Percentiles rank a stretch among this genome's conserved stretches.
Evolutionary conservation across 2,888 invertebrate species (phyloP).

Genomic region (Melolontha melolontha): DNA sequence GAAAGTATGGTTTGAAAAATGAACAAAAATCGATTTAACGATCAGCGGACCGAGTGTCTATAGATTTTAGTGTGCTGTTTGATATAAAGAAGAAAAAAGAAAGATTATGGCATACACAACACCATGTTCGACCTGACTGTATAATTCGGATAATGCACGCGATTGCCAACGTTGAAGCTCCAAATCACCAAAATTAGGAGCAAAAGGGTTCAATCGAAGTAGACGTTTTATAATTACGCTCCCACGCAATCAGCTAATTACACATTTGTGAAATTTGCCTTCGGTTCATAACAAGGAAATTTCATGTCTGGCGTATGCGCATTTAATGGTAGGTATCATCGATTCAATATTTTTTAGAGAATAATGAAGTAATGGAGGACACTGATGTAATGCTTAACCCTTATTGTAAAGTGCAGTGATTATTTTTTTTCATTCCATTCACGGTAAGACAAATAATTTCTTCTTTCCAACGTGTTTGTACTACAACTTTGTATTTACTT

Average conservation of each 20-base stretch:
- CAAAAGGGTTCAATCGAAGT: slow-evolving; percentile 41
- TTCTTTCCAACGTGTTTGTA: too few species aligned
- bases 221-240: slow-evolving; percentile 50
- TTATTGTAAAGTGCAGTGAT: too few species aligned
- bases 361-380: too few species aligned
- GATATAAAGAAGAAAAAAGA: slow-evolving; percentile 8
- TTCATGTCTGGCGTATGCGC: slow-evolving; percentile 22
- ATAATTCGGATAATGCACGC: slow-evolving; percentile 51
- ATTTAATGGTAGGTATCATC: not conserved
- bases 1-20: slow-evolving; percentile 23
- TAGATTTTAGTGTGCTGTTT: slow-evolving; percentile 8
- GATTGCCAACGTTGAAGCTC: slow-evolving; percentile 50
- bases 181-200: slow-evolving; percentile 50
- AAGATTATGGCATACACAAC: not conserved
- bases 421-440: too few species aligned
- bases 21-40: slow-evolving; percentile 19
- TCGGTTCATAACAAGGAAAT: slow-evolving; percentile 13
- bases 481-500: too few species aligned
- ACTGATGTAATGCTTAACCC: too few species aligned
- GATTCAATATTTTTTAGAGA: too few species aligned
- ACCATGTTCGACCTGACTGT: slow-evolving; percentile 24
- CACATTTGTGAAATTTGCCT: slow-evolving; percentile 43
- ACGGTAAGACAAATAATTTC: too few species aligned
- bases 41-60: not conserved
- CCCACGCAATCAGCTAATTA: slow-evolving; percentile 52